phyloP scores from a whole-genome alignment of 2,888 invertebrate species.

The Plusia festucae region DNA sequence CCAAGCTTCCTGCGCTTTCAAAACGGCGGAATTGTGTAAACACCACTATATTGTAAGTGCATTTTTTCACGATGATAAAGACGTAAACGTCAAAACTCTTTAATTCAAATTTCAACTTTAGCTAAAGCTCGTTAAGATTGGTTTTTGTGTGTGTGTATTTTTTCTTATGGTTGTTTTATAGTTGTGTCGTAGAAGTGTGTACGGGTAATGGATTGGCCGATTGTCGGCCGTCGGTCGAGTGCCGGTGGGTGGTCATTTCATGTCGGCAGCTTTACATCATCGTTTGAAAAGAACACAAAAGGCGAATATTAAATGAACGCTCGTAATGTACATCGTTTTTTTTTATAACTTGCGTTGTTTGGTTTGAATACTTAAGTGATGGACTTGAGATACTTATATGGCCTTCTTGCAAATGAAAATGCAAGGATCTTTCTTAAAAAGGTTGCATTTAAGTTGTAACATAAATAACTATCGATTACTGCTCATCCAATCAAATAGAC shows the following conservation, averaged over 20 bases:
- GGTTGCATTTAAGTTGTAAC: not conserved
- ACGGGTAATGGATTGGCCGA: constrained; percentile 80
- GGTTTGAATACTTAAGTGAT: constrained; percentile 45
- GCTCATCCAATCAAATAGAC: too few species aligned
- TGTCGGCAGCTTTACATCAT: constrained; percentile 75
- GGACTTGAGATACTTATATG: constrained; percentile 18
- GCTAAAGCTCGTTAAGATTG: accelerated
- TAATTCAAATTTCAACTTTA: constrained; percentile 30
- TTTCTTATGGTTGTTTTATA: constrained; percentile 54
- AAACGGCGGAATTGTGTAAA: constrained; percentile 76
- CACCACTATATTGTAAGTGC: constrained; percentile 72
- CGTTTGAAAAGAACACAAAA: constrained; percentile 72
- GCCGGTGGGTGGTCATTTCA: constrained; percentile 78
- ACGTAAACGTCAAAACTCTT: constrained; percentile 21
- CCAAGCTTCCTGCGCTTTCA: constrained; percentile 82
- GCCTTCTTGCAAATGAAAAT: constrained; percentile 15
- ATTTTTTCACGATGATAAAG: constrained; percentile 32
- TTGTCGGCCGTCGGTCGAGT: constrained; percentile 73
- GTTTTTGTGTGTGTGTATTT: constrained; percentile 19
- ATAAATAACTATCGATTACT: too few species aligned
- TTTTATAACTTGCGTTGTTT: constrained; percentile 54
- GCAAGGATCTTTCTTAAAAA: not conserved
- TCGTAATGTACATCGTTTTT: constrained; percentile 59
- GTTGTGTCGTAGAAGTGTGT: constrained; percentile 63
- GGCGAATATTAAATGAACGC: constrained; percentile 69